A percentile compares a stretch with the other conserved stretches of the same genome.
Conservation (phyloP, 2,888 invertebrate species). For the Oscheius sp. region DNA sequence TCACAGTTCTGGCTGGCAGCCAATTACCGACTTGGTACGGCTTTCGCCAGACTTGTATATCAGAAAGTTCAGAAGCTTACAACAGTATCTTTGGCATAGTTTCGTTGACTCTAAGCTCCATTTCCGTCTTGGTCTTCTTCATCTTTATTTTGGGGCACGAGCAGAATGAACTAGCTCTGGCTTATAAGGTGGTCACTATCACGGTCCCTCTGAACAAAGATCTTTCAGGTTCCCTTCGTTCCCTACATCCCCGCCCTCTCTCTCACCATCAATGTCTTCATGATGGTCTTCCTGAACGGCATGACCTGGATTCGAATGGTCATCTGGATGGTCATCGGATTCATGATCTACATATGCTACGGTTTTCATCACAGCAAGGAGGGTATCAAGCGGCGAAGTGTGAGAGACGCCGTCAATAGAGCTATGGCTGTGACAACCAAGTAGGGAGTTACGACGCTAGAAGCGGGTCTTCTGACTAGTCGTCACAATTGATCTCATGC, state of each 20-base stretch:
- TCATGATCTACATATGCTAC: slow-evolving; percentile 48
- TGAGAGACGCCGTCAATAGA: slow-evolving; percentile 15
- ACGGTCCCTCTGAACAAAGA: too few relatives aligned
- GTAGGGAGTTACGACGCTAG: not conserved
- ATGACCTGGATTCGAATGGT: slow-evolving; percentile 89
- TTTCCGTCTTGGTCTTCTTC: slow-evolving; percentile 21
- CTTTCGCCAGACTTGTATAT: not conserved
- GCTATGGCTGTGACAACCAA: slow-evolving; percentile 1
- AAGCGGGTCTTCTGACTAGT: not conserved
- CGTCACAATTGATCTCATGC: not conserved
- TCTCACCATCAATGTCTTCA: slow-evolving; percentile 90
- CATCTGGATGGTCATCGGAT: slow-evolving; percentile 86
- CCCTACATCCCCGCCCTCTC: slow-evolving; percentile 91
- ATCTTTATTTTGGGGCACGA: slow-evolving; percentile 46
- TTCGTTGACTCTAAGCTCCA: slow-evolving; percentile 4
- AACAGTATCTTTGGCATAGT: not conserved
- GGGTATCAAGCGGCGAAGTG: slow-evolving; percentile 25
- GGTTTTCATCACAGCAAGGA: slow-evolving; percentile 53
- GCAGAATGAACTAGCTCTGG: slow-evolving; percentile 36
- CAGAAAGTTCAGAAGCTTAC: not conserved
- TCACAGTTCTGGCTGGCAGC: slow-evolving; percentile 44
- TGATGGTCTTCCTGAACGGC: slow-evolving; percentile 89
- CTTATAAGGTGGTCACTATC: slow-evolving; percentile 37
- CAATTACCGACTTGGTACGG: slow-evolving; percentile 39
- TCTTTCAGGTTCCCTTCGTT: slow-evolving; percentile 83